Percentiles rank a stretch among this genome's conserved stretches.
phyloP scores from a whole-genome alignment of 2,888 invertebrate genomes.

The Lysandra coridon region DNA sequence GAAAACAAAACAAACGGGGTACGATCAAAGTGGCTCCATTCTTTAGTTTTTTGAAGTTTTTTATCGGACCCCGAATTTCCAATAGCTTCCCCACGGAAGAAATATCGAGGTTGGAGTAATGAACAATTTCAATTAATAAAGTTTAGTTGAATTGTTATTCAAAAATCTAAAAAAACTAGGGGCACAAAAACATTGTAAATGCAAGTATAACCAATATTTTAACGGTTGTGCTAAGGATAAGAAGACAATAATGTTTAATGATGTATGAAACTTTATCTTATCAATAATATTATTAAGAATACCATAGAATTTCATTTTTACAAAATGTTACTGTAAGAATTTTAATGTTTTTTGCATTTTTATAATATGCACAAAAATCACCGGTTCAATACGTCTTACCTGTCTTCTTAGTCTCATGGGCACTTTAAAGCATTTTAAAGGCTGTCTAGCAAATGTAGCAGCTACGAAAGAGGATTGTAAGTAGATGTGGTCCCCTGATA shows the following conservation, averaged over 20 bases:
- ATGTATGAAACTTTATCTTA: not conserved
- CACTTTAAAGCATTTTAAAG: too few relatives aligned
- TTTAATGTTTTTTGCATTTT: too few relatives aligned
- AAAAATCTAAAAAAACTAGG: not conserved
- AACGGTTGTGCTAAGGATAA: not conserved
- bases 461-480: too few relatives aligned
- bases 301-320: not conserved
- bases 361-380: not conserved
- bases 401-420: too few relatives aligned
- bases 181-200: not conserved
- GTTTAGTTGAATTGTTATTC: not conserved
- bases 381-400: too few relatives aligned
- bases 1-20: constrained; percentile 31
- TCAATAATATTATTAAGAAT: constrained; percentile 6
- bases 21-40: constrained; percentile 28
- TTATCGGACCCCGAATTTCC: not conserved
- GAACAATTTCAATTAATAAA: not conserved
- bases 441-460: too few relatives aligned
- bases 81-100: not conserved
- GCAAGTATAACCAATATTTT: not conserved
- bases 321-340: too few relatives aligned
- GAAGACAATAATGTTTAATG: not conserved
- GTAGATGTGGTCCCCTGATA: not conserved
- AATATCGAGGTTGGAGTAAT: not conserved
- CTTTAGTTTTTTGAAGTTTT: constrained; percentile 20